Percentiles rank a stretch among this genome's conserved stretches.
phyloP scores from a whole-genome alignment of 37 sponge, comb jelly and placozoan genomes.

The Corticium candelabrum region DNA sequence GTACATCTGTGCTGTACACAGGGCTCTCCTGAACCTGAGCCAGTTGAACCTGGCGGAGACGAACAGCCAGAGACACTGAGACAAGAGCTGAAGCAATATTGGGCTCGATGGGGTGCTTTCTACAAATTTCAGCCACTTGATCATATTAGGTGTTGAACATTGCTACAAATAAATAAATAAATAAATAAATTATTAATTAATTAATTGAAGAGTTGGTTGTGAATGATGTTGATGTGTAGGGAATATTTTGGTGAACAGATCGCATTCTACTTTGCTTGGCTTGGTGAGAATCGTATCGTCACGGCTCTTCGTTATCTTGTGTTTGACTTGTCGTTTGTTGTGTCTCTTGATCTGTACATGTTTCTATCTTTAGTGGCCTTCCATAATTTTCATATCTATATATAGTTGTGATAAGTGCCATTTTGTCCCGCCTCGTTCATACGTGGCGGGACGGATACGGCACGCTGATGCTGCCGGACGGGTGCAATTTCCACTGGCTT shows the following conservation, averaged over 20 bases:
- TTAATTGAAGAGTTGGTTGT: too few species aligned
- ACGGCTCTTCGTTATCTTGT: not conserved
- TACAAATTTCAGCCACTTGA: slow-evolving; percentile 41
- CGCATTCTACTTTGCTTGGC: slow-evolving; percentile 53
- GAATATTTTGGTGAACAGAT: slow-evolving; percentile 59
- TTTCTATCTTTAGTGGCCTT: too few species aligned
- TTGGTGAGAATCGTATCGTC: slow-evolving; percentile 15
- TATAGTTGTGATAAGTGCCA: too few species aligned
- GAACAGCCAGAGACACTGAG: not conserved
- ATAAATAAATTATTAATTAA: not conserved
- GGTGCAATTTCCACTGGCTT: too few species aligned
- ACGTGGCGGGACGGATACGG: too few species aligned
- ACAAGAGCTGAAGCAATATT: slow-evolving; percentile 1
- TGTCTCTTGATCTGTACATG: too few species aligned
- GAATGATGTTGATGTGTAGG: too few species aligned
- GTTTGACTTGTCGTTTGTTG: too few species aligned
- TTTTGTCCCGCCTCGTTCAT: too few species aligned
- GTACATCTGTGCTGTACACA: too few species aligned
- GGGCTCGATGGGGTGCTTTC: slow-evolving; percentile 16
- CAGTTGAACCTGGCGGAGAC: not conserved
- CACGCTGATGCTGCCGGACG: too few species aligned
- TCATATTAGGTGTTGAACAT: slow-evolving; percentile 16
- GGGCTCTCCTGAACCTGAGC: not conserved
- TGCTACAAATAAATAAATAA: not conserved
- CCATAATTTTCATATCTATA: too few species aligned